Percentiles rank a stretch among this genome's conserved stretches.
Evolutionary conservation across 2,797 vertebrate species (phyloP).

Genomic region (Crax fasciolata): DNA sequence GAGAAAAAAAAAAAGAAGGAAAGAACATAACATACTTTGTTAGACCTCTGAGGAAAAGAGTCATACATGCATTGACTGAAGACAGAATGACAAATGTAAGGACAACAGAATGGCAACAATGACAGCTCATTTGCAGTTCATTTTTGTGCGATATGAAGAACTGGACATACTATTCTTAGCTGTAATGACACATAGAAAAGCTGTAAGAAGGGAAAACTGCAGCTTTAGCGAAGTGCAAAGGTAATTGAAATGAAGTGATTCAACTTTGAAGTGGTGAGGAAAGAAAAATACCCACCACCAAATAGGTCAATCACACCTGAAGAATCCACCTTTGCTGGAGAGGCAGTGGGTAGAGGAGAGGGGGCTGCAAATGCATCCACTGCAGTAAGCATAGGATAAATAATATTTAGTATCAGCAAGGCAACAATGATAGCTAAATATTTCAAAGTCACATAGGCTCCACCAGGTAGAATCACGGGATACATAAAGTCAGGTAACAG

Average conservation of each 20-base stretch:
- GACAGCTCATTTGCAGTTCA: conserved; percentile 49
- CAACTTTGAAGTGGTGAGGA: conserved; percentile 60
- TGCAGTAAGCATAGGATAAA: conserved; percentile 82
- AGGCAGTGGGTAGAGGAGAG: conserved; percentile 84
- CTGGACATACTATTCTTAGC: not conserved
- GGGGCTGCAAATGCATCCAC: conserved; percentile 91
- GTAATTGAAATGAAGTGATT: conserved; percentile 68
- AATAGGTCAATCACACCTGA: conserved; percentile 95
- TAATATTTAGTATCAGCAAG: conserved; percentile 72
- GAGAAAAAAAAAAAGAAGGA: not conserved
- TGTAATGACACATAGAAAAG: not conserved
- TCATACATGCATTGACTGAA: not conserved
- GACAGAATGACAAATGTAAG: conserved; percentile 9
- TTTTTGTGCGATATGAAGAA: not conserved
- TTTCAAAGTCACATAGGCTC: conserved; percentile 31
- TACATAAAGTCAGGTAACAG: conserved; percentile 5
- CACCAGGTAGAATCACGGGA: conserved; percentile 7
- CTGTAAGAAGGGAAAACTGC: not conserved
- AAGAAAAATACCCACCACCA: conserved; percentile 93
- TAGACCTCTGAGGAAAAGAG: not conserved
- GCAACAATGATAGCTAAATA: conserved; percentile 65
- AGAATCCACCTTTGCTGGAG: conserved; percentile 91
- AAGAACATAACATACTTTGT: not conserved
- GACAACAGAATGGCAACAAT: not conserved
- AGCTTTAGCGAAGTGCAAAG: conserved; percentile 49